Conservation (phyloP, 2,888 invertebrate genomes). For the Plemyria rubiginata region DNA sequence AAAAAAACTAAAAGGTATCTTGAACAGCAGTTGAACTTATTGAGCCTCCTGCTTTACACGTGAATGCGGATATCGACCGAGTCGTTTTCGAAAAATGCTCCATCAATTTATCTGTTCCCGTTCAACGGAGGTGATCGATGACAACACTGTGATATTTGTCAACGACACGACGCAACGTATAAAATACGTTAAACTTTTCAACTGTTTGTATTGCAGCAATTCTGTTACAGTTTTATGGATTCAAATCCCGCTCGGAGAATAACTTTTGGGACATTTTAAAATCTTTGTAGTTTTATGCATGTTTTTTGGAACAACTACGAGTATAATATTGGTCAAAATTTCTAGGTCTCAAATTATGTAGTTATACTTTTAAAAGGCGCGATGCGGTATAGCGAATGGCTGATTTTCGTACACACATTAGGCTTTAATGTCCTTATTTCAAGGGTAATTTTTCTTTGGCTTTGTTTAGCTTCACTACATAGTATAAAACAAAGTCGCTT, state of each 20-base stretch:
- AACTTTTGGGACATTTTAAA: too few relatives aligned
- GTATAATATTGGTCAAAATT: too few relatives aligned
- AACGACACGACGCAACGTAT: slow-evolving; percentile 49
- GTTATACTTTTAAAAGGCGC: too few relatives aligned
- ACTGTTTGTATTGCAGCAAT: slow-evolving; percentile 27
- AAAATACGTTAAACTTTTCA: slow-evolving; percentile 53
- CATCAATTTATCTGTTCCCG: slow-evolving; percentile 68
- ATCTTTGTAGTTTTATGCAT: too few relatives aligned
- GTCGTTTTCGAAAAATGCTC: slow-evolving; percentile 64
- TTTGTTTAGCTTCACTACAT: too few relatives aligned
- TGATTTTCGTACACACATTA: too few relatives aligned
- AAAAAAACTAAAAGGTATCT: background rate
- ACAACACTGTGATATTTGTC: slow-evolving; percentile 64
- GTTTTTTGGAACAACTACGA: slow-evolving; percentile 1
- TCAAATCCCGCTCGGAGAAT: too few relatives aligned
- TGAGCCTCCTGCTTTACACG: background rate
- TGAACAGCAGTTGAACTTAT: background rate
- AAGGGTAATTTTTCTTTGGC: too few relatives aligned
- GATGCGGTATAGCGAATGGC: too few relatives aligned
- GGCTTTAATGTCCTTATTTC: too few relatives aligned
- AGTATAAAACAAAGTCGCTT: too few relatives aligned
- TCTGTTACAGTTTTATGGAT: slow-evolving; percentile 6
- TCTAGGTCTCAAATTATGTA: background rate
- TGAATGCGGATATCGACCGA: slow-evolving; percentile 35
- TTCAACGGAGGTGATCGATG: slow-evolving; percentile 67